Evolutionary conservation across 1,140 invertebrate genomes (phyloP).

Genomic region (Mizuhopecten yessoensis): DNA sequence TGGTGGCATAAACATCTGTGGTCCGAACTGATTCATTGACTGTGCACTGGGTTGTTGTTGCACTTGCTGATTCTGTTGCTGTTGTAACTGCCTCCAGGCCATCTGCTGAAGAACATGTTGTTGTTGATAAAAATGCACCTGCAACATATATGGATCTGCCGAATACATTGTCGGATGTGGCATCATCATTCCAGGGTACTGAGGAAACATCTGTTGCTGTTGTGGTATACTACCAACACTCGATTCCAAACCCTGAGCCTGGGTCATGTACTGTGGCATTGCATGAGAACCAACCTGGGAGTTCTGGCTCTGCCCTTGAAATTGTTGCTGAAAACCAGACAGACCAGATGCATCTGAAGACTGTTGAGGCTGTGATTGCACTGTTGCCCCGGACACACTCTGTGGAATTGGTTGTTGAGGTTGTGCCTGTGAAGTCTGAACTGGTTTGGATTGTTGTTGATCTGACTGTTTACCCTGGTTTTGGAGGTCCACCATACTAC

Average conservation of each 20-base stretch:
- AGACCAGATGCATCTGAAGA: background rate
- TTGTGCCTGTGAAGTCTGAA: background rate
- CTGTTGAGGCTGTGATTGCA: conserved; percentile 17
- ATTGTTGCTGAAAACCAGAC: conserved; percentile 44
- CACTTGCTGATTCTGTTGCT: conserved; percentile 53
- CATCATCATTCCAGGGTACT: conserved; percentile 45
- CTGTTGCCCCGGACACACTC: conserved; percentile 2
- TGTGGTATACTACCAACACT: conserved; percentile 55
- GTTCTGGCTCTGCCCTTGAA: background rate
- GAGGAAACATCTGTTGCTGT: conserved; percentile 49
- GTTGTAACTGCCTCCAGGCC: conserved; percentile 49
- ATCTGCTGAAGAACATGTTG: conserved; percentile 50
- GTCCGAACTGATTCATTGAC: conserved; percentile 56
- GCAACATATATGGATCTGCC: conserved; percentile 8
- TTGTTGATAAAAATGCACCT: conserved; percentile 40
- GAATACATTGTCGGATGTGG: conserved; percentile 14
- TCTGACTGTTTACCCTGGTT: conserved; percentile 4
- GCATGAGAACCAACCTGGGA: conserved; percentile 54
- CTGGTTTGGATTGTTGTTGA: background rate
- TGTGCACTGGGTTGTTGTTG: conserved; percentile 57
- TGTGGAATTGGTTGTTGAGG: conserved; percentile 11
- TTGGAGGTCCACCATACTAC: conserved; percentile 19
- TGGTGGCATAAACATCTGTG: conserved; percentile 38
- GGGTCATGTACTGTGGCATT: conserved; percentile 50
- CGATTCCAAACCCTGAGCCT: conserved; percentile 46